These are phyloP conservation scores for Mustela nigripes DNA, from an alignment of 2,113 vertebrate species.

Conservation along the genomic window DNA sequence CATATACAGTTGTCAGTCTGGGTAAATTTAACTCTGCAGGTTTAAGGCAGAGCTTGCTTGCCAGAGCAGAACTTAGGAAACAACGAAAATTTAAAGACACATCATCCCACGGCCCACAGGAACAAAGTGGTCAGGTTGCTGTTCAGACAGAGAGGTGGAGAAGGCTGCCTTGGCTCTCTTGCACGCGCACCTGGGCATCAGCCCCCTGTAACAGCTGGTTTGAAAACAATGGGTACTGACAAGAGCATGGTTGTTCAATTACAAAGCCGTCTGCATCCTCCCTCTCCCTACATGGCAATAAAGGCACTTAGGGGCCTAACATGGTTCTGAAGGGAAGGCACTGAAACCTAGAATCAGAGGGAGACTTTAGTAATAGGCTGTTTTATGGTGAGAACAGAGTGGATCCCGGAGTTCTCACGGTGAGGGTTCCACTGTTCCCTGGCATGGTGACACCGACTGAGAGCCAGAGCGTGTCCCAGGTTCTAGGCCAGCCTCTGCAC, in stretches of 20 bases:
- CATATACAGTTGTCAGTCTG: slow-evolving; percentile 90
- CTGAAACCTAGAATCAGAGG: slow-evolving; percentile 52
- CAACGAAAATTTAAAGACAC: slow-evolving; percentile 85
- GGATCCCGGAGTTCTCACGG: slow-evolving; percentile 69
- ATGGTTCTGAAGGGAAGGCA: slow-evolving; percentile 64
- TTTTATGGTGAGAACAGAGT: slow-evolving; percentile 66
- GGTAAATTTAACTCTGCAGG: slow-evolving; percentile 91
- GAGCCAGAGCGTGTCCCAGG: neutral
- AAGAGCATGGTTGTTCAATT: slow-evolving; percentile 75
- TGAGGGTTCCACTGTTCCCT: slow-evolving; percentile 36
- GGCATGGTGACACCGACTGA: neutral
- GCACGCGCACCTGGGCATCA: neutral
- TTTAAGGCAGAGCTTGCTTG: slow-evolving; percentile 86
- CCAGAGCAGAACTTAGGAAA: slow-evolving; percentile 84
- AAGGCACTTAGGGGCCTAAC: slow-evolving; percentile 70
- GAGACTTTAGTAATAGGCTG: slow-evolving; percentile 81
- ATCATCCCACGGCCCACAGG: slow-evolving; percentile 17
- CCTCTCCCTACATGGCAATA: slow-evolving; percentile 57
- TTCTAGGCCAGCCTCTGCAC: neutral
- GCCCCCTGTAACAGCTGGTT: neutral
- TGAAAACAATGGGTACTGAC: slow-evolving; percentile 74
- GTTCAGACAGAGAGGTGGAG: neutral
- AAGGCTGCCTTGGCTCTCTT: neutral
- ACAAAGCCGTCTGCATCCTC: slow-evolving; percentile 71
- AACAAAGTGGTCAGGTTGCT: neutral